A percentile compares a stretch with the other conserved stretches of the same genome.
Evolutionary conservation across 2,113 vertebrate genomes (phyloP).

Genomic region (Indicator indicator): DNA sequence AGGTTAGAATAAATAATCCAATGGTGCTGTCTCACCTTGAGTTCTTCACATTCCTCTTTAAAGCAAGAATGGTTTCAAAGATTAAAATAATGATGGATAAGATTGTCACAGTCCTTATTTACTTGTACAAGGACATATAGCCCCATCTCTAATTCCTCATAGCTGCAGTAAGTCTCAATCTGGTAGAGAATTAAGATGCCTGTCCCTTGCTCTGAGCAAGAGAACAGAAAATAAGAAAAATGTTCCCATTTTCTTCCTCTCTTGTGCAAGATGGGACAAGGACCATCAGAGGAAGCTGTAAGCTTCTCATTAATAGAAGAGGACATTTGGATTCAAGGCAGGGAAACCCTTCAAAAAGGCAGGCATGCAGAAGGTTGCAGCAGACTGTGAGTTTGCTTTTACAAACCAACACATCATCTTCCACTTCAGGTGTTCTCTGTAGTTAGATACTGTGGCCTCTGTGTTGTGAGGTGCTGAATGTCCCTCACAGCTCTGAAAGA

Average conservation of each 20-base stretch:
- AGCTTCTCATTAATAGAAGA: neutral
- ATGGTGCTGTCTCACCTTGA: neutral
- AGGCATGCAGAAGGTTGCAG: neutral
- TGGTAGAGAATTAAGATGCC: neutral
- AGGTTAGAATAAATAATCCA: neutral
- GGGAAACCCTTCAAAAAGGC: neutral
- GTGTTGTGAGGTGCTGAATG: neutral
- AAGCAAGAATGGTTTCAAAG: neutral
- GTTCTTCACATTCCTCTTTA: neutral
- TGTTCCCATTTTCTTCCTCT: neutral
- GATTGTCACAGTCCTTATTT: neutral
- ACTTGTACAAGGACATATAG: neutral
- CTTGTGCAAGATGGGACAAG: neutral
- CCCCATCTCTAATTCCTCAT: neutral
- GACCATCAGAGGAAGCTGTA: neutral
- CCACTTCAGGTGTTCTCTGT: neutral
- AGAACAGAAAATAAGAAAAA: neutral
- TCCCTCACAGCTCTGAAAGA: neutral
- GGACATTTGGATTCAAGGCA: neutral
- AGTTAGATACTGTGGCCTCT: neutral
- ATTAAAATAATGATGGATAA: neutral
- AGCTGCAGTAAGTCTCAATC: neutral
- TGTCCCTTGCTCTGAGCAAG: neutral
- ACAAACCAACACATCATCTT: neutral
- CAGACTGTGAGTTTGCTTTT: neutral